Evolutionary conservation across 1,140 invertebrate species (phyloP), one percentile per base, ranked within the genome.

Genomic region (Drosophila tropicalis): DNA sequence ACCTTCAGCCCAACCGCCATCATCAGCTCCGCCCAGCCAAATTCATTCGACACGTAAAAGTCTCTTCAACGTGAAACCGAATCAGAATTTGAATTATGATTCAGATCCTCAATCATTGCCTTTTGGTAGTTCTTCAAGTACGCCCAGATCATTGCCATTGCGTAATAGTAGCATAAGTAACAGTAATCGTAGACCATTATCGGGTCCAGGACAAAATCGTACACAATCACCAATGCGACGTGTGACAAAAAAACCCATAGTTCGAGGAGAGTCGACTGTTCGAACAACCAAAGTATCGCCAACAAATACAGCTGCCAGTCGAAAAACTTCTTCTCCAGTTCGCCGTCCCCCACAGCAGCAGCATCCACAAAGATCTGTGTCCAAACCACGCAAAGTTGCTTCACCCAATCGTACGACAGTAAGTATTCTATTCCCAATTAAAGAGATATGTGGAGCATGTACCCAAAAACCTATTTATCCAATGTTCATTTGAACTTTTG

Each of bases 141-240:
- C 82, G 5, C 62, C 75, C 13, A 67, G 68, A 5, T 67, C 75
- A 0, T 9, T 65, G 29, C 56, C 72, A 1, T 44, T 67, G 7
- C 44, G 68, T 47, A 84, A 51, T 39, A 69, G 74, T 32, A 81
- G 63, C n/a, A 10, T 76, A 1, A 70, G 44, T 32, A 81, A 68
- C 5, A 75, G 54, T 25, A 62, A 74, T 47, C 72, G 65, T 5
- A 36, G 60, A 51, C 15, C 66, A 12, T 51, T 12, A 22, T 51
- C 44, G 9, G 17, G 44, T 12, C 44, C 44, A 19, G 44, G n/a
- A 7, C 44, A 47, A 47, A 47, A 19, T 3, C 55, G 29, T 1
- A 34, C 22, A 34, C 40, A 12, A 17, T 19, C 36, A 5, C 22
- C 36, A 58, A 17, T 9, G 13, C 13, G 17, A 12, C 22, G 56